Evolutionary conservation across 2,888 invertebrate species (phyloP).

Genomic region (Idaea aversata): DNA sequence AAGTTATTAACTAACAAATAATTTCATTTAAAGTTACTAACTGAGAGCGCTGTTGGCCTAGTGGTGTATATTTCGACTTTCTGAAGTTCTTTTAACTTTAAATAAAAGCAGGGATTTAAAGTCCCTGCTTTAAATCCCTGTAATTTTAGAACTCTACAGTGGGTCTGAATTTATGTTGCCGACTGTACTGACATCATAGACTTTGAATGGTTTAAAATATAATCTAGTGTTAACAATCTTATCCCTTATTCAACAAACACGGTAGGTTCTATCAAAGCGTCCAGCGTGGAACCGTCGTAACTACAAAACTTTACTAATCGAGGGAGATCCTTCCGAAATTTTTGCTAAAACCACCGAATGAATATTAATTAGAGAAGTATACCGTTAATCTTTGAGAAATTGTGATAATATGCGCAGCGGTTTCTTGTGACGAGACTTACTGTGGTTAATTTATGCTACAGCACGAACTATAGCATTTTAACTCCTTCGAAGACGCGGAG

Average conservation of each 20-base stretch:
- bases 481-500: conserved; percentile 68
- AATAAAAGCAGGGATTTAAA: no score
- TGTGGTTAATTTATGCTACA: conserved; percentile 73
- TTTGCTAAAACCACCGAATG: conserved; percentile 41
- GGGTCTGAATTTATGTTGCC: no score
- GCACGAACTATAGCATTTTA: conserved; percentile 80
- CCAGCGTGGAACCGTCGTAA: conserved; percentile 8
- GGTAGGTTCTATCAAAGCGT: conserved; percentile 5
- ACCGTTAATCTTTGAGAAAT: conserved; percentile 76
- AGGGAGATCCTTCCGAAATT: conserved; percentile 41
- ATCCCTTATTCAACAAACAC: not conserved
- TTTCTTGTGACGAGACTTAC: conserved; percentile 66
- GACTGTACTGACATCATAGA: not conserved
- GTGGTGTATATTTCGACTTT: no score
- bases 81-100: no score
- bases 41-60: no score
- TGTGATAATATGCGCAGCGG: conserved; percentile 76
- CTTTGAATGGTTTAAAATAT: not conserved
- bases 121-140: no score
- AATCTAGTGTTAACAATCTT: not conserved
- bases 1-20: no score
- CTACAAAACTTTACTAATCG: conserved; percentile 51
- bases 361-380: conserved; percentile 68
- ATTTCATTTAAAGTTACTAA: no score
- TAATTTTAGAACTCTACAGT: no score